Evolutionary conservation across 2,797 vertebrate genomes (phyloP).

Genomic region (Pelobates cultripes): DNA sequence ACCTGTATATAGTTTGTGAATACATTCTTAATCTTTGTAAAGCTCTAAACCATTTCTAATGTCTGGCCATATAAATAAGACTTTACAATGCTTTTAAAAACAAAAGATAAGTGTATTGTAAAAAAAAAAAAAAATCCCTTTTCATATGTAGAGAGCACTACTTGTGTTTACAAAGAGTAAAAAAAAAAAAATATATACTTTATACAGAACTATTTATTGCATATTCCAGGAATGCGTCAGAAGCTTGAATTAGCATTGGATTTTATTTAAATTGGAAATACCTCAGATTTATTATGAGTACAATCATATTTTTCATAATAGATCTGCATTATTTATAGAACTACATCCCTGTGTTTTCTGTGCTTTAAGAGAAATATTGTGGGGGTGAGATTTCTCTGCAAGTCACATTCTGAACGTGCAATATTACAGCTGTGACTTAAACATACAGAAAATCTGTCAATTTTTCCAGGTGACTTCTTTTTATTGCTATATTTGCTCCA

Average conservation of each 20-base stretch:
- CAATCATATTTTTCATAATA: constrained; percentile 78
- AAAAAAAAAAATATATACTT: constrained; percentile 60
- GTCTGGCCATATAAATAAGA: constrained; percentile 56
- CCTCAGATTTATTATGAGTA: constrained; percentile 84
- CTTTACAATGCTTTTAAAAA: constrained; percentile 48
- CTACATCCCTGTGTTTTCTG: constrained; percentile 56
- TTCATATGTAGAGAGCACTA: constrained; percentile 53
- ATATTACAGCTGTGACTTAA: constrained; percentile 32
- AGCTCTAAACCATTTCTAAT: constrained; percentile 45
- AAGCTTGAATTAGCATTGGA: constrained; percentile 74
- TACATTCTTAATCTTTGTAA: constrained; percentile 51
- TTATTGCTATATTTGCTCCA: constrained; percentile 6
- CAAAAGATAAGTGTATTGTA: constrained; percentile 59
- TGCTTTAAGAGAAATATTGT: neutral
- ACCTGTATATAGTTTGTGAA: constrained; percentile 52
- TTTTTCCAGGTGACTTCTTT: neutral
- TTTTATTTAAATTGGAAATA: constrained; percentile 83
- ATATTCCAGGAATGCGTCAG: constrained; percentile 66
- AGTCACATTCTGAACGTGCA: constrained; percentile 1
- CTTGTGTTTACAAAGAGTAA: constrained; percentile 64
- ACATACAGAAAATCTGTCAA: no score
- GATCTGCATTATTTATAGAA: constrained; percentile 77
- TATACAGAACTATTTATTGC: constrained; percentile 71
- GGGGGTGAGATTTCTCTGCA: no score
- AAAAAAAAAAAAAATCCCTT: constrained; percentile 56